Evolutionary conservation across 2,888 invertebrate species (phyloP).

Genomic region (Steromphala cineraria): DNA sequence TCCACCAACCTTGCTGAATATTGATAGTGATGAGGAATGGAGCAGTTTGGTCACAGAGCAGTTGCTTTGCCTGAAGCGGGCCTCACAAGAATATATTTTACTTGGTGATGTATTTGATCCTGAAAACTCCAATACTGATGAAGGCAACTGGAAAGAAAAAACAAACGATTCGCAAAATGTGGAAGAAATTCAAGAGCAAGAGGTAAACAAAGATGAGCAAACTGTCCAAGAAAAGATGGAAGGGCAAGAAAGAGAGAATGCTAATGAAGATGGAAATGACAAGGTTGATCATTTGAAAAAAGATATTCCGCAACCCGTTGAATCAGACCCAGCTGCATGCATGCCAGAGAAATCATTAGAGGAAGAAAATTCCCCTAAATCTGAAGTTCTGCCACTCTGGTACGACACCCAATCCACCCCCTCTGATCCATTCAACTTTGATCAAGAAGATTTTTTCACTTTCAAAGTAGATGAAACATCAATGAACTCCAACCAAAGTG

Average conservation of each 20-base stretch:
- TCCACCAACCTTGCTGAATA: constrained; percentile 31
- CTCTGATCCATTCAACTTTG: neutral
- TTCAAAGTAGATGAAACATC: neutral
- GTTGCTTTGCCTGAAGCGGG: neutral
- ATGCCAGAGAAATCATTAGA: too few species aligned
- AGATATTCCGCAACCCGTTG: too few species aligned
- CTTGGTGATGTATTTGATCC: neutral
- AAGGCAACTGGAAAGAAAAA: neutral
- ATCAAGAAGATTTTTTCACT: neutral
- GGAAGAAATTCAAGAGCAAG: neutral
- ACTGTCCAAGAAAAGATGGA: neutral
- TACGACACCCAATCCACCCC: neutral
- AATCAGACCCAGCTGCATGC: too few species aligned
- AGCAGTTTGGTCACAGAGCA: neutral
- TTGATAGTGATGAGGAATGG: neutral
- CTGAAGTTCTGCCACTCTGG: neutral
- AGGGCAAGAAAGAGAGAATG: too few species aligned
- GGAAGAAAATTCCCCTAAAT: too few species aligned
- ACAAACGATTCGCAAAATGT: neutral
- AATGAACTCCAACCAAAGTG: neutral
- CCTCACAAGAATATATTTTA: neutral
- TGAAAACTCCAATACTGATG: too few species aligned
- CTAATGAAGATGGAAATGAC: neutral
- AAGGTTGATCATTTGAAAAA: neutral
- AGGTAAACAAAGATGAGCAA: neutral